Base-by-base conservation (phyloP, 2,797 vertebrate species). In the Setipinna tenuifilis region DNA sequence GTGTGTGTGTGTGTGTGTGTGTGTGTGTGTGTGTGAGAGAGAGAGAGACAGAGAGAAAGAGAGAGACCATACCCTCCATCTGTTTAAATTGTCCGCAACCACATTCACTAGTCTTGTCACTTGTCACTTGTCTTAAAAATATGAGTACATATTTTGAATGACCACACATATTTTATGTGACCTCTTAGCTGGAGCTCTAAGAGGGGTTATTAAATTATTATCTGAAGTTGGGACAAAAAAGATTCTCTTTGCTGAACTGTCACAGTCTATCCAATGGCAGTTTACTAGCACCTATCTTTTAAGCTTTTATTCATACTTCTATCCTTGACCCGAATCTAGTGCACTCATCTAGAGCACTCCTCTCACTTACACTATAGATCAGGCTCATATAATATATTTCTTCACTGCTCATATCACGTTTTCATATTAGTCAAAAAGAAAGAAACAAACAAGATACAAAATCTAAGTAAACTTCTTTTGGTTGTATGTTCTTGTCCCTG, bases 41-140 rank as follows among this genome's bases (percentile, higher is more conserved):
- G 65, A 31, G 25, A 31, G 65, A 31, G 65, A 16, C 28, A 31
- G 25, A 31, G 65, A 17, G 62, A 5, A 6, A 28, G 28, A 2
- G 11, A 59, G 58, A 19, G 58, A 19, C 0, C 11, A 35, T 35
- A 21, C 17, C 17, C 71, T 44, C 31, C 71, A 78, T 78, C 71
- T 78, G 71, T 78, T 78, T 41, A 71, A 35, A 78, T 41, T 78
- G 31, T 78, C 71, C 21, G 71, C 31, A 78, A 41, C 71, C 35
- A 19, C 28, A 75, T 78, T 78, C 31, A 78, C 71, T 9, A 41
- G 31, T 78, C 31, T 44, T 78, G 71, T 44, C 31, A 41, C 17
- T 19, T 44, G 35, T 9, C 35, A 19, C 5, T 21, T 41, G 23
- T 65, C 14, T 28, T 28, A 31, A 31, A 71, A 71, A 16, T 44